A percentile compares a stretch with the other conserved stretches of the same genome.
These are phyloP conservation scores for Cranoglanis bouderius DNA, from an alignment of 2,113 vertebrate genomes.

Conservation along the genomic window DNA sequence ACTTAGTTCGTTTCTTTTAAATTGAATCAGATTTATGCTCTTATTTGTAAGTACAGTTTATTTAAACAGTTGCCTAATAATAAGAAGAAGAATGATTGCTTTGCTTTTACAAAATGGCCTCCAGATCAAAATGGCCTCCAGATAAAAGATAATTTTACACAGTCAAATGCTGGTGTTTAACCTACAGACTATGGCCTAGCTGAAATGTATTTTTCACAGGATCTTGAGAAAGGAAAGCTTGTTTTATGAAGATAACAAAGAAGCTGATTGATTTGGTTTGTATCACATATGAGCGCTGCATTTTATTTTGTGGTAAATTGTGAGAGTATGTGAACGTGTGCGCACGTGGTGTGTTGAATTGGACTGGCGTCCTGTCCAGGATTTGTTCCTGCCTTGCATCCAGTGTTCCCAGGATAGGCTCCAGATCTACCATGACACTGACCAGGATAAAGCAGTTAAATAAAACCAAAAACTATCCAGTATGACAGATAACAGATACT, in stretches of 20 bases:
- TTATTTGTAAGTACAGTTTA: neutral
- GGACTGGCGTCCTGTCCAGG: neutral
- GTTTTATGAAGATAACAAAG: neutral
- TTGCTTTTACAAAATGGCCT: neutral
- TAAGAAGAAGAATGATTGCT: neutral
- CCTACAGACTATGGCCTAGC: neutral
- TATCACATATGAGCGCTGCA: neutral
- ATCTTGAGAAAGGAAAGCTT: neutral
- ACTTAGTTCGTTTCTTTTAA: neutral
- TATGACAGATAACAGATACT: neutral
- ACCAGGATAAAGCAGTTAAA: neutral
- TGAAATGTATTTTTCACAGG: neutral
- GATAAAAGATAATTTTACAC: neutral
- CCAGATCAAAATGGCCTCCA: too few relatives aligned
- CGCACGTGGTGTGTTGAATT: neutral
- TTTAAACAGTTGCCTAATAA: neutral
- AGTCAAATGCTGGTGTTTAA: neutral
- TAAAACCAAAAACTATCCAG: neutral
- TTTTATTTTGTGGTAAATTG: neutral
- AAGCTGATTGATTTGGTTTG: neutral
- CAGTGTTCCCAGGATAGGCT: neutral
- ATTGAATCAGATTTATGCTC: neutral
- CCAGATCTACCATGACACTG: neutral
- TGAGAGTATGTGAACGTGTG: neutral
- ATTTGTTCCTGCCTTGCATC: neutral